Conservation (phyloP, 2,113 vertebrate species). For the Shinisaurus crocodilurus region DNA sequence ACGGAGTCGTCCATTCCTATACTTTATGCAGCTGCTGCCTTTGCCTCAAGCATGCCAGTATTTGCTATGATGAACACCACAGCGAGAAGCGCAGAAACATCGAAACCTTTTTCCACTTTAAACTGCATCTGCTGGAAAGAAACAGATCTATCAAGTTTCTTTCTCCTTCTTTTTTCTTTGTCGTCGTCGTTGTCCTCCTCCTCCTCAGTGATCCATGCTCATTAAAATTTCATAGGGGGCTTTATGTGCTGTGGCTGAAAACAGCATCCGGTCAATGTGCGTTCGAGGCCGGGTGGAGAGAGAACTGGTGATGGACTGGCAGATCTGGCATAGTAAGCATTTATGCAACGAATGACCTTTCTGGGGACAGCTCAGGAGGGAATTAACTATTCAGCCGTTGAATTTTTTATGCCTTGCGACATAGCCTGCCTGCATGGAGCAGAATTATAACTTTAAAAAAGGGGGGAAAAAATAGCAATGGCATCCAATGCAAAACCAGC, state of each 20-base stretch:
- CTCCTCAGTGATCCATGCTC: background rate
- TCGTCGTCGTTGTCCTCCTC: background rate
- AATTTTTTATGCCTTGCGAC: constrained; percentile 28
- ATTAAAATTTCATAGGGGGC: constrained; percentile 45
- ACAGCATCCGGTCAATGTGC: background rate
- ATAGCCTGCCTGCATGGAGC: background rate
- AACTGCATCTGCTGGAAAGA: background rate
- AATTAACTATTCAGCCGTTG: constrained; percentile 38
- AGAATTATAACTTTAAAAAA: background rate
- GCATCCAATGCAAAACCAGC: background rate
- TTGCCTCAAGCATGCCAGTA: background rate
- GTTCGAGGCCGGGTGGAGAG: background rate
- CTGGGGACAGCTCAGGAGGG: constrained; percentile 10
- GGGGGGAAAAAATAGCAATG: background rate
- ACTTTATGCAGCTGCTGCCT: background rate
- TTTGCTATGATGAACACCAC: background rate
- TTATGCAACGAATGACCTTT: constrained; percentile 34
- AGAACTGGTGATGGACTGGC: constrained; percentile 1
- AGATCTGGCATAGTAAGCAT: constrained; percentile 7
- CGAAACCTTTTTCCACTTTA: background rate
- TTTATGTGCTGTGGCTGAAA: constrained; percentile 20
- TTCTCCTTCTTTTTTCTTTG: background rate
- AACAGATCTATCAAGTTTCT: background rate
- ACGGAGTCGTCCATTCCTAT: no score
- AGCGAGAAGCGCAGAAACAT: background rate